phyloP scores from a whole-genome alignment of 2,113 vertebrate species.

The Strigops habroptila region DNA sequence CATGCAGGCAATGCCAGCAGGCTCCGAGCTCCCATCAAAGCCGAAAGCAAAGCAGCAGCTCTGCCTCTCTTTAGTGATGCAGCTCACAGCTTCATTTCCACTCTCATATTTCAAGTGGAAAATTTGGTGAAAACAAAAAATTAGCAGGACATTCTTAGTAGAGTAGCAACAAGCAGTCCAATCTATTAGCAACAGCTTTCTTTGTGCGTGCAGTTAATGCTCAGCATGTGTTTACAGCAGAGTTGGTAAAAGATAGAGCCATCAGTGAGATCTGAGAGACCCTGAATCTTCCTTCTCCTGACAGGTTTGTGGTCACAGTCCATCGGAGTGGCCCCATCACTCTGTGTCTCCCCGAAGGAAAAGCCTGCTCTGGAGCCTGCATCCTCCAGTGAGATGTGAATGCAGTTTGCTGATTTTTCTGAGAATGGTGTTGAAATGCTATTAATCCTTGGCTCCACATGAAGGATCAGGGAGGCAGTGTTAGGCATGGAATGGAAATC shows the following conservation, averaged over 20 bases:
- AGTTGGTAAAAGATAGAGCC: background rate
- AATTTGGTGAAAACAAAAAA: slow-evolving; percentile 55
- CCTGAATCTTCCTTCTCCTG: background rate
- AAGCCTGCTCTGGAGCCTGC: background rate
- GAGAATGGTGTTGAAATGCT: background rate
- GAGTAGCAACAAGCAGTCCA: background rate
- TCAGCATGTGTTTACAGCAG: background rate
- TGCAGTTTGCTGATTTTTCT: background rate
- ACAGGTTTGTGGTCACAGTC: background rate
- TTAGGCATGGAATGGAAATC: background rate
- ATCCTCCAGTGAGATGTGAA: background rate
- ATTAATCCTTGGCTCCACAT: slow-evolving; percentile 7
- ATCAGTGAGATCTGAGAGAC: background rate
- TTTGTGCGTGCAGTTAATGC: background rate
- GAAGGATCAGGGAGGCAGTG: slow-evolving; percentile 1
- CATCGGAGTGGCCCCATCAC: background rate
- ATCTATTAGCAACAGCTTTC: background rate
- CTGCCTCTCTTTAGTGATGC: background rate
- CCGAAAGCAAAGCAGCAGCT: background rate
- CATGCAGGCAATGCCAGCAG: accelerated
- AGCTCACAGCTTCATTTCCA: background rate
- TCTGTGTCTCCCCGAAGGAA: background rate
- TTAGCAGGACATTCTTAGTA: slow-evolving; percentile 24
- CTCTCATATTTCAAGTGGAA: slow-evolving; percentile 48
- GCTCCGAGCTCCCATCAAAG: accelerated